Percentiles rank a stretch among this genome's conserved stretches.
phyloP scores from a whole-genome alignment of 2,888 invertebrate genomes.

The Pyrrhia umbra region DNA sequence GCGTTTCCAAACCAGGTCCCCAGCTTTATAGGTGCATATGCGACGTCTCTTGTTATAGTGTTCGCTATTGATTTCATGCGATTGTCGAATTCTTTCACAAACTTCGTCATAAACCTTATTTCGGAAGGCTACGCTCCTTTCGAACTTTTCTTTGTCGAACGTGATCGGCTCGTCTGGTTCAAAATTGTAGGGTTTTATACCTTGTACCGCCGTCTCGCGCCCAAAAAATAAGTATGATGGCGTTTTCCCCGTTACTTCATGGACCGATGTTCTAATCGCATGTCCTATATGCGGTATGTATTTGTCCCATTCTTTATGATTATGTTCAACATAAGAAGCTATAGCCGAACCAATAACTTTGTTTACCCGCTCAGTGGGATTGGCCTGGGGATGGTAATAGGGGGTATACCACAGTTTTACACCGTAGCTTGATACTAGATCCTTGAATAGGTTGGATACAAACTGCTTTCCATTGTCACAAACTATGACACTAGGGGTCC shows the following conservation, averaged over 20 bases:
- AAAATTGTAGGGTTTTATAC: constrained; percentile 7
- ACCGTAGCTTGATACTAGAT: constrained; percentile 7
- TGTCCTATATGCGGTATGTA: constrained; percentile 15
- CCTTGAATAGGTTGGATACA: constrained; percentile 12
- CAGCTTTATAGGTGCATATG: no score
- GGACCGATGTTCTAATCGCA: constrained; percentile 10
- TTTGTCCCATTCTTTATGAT: constrained; percentile 17
- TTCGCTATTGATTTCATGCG: constrained; percentile 5
- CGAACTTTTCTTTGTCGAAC: background rate
- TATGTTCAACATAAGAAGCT: constrained; percentile 19
- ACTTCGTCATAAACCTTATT: constrained; percentile 10
- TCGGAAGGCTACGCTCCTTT: background rate
- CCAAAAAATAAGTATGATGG: constrained; percentile 9
- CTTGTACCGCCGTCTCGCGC: background rate
- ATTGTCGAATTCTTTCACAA: constrained; percentile 5
- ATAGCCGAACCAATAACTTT: constrained; percentile 6
- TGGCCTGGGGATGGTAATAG: constrained; percentile 5
- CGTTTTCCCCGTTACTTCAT: constrained; percentile 9
- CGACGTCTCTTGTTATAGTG: constrained; percentile 17
- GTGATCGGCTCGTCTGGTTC: constrained; percentile 1
- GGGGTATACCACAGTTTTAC: constrained; percentile 12
- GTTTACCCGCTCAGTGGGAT: constrained; percentile 12
- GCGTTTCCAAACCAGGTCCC: constrained; percentile 18
- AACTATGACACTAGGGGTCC: background rate
- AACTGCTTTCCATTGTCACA: constrained; percentile 21